Conservation (phyloP, 1,140 invertebrate genomes). For the Agrilus planipennis region DNA sequence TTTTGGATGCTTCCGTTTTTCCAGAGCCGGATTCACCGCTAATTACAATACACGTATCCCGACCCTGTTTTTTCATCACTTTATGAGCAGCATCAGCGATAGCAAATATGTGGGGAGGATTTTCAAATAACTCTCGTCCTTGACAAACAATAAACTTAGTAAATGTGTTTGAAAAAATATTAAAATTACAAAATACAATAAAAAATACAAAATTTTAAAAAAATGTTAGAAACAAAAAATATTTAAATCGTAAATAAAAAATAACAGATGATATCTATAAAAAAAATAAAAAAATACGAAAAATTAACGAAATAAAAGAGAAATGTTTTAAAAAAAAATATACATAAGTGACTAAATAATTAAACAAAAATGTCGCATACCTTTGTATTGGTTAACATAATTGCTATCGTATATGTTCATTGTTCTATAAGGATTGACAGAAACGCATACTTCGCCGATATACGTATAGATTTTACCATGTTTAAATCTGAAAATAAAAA, state of each 20-base stretch:
- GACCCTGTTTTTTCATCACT: slow-evolving; percentile 76
- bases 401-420: slow-evolving; percentile 76
- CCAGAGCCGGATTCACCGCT: slow-evolving; percentile 92
- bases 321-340: too few species aligned
- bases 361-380: slow-evolving; percentile 37
- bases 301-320: too few species aligned
- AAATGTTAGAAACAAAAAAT: too few species aligned
- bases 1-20: slow-evolving; percentile 97
- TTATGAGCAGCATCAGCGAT: slow-evolving; percentile 89
- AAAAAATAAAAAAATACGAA: too few species aligned
- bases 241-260: too few species aligned
- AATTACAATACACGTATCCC: slow-evolving; percentile 93
- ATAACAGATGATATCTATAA: too few species aligned
- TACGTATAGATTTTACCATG: slow-evolving; percentile 86
- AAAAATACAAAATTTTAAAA: too few species aligned
- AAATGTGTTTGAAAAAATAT: too few species aligned
- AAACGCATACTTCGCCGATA: slow-evolving; percentile 87
- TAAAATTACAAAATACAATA: too few species aligned
- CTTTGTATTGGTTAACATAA: slow-evolving; percentile 77
- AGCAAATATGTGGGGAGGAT: slow-evolving; percentile 89
- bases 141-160: too few species aligned
- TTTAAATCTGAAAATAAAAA: slow-evolving; percentile 61
- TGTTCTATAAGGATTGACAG: slow-evolving; percentile 79
- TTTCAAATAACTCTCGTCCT: slow-evolving; percentile 85
- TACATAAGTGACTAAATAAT: too few species aligned